Evolutionary conservation across 2,888 invertebrate genomes (phyloP).

Genomic region (Limnephilus auricula): DNA sequence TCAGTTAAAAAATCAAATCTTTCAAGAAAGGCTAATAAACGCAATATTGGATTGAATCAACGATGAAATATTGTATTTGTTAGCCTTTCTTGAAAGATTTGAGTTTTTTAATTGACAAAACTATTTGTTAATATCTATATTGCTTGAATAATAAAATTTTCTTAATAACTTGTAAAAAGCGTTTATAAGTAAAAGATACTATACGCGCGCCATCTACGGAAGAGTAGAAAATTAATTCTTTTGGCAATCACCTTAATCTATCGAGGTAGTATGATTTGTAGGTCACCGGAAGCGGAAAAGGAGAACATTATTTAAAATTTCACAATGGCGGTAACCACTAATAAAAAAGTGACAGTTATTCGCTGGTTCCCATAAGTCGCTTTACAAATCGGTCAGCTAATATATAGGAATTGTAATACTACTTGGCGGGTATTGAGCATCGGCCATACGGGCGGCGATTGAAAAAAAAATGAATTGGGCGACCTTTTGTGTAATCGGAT

Average conservation of each 20-base stretch:
- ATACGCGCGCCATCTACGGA: too few species aligned
- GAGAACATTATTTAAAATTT: constrained; percentile 9
- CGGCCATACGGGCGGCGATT: constrained; percentile 40
- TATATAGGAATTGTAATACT: neutral
- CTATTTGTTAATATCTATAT: too few species aligned
- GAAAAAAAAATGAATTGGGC: constrained; percentile 11
- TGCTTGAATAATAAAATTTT: too few species aligned
- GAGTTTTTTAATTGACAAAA: too few species aligned
- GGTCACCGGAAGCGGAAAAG: constrained; percentile 23
- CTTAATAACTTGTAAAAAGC: too few species aligned
- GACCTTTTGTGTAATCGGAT: constrained; percentile 32
- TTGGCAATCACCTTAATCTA: neutral
- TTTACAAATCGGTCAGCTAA: constrained; percentile 30
- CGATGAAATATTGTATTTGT: too few species aligned
- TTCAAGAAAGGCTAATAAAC: too few species aligned
- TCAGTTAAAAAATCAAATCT: too few species aligned
- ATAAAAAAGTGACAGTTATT: constrained; percentile 14
- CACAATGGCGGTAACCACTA: neutral
- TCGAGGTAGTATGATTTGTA: neutral
- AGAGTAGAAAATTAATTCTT: too few species aligned
- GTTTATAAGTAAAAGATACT: too few species aligned
- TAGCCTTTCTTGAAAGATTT: too few species aligned
- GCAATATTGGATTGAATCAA: too few species aligned
- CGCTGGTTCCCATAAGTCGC: constrained; percentile 34
- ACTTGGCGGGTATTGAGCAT: constrained; percentile 19